These are phyloP conservation scores for Actenoides hombroni DNA, from an alignment of 2,113 vertebrate species.

Conservation along the genomic window DNA sequence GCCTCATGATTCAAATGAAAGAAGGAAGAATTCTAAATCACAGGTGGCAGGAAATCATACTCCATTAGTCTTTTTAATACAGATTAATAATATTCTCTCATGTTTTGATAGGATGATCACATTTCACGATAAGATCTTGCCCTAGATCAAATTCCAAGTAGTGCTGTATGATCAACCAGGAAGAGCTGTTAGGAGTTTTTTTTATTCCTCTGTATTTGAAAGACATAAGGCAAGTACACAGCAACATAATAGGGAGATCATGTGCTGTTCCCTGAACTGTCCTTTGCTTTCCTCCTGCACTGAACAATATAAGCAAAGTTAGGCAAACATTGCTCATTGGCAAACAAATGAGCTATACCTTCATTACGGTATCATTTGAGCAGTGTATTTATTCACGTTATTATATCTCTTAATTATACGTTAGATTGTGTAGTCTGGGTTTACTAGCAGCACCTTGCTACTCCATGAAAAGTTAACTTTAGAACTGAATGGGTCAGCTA, in stretches of 20 bases:
- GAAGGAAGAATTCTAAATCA: background rate
- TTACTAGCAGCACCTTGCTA: background rate
- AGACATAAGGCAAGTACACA: background rate
- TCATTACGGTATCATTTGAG: background rate
- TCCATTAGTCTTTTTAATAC: background rate
- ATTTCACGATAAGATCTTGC: background rate
- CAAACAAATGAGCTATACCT: background rate
- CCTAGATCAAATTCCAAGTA: background rate
- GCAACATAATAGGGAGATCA: background rate
- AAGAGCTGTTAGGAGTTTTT: background rate
- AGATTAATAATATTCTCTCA: background rate
- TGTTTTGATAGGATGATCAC: background rate
- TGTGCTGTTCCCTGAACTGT: rapidly evolving
- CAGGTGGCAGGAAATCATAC: background rate
- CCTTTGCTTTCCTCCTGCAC: background rate
- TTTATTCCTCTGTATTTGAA: background rate
- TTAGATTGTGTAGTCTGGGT: background rate
- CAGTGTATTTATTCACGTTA: background rate
- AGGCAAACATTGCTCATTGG: background rate
- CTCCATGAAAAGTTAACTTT: conserved; percentile 7
- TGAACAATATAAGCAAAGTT: background rate
- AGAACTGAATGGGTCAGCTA: background rate
- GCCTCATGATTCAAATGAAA: background rate
- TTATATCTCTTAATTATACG: background rate
- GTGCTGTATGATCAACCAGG: background rate